These are phyloP conservation scores for Atta colombica DNA, from an alignment of 1,140 invertebrate species.

Conservation along the genomic window DNA sequence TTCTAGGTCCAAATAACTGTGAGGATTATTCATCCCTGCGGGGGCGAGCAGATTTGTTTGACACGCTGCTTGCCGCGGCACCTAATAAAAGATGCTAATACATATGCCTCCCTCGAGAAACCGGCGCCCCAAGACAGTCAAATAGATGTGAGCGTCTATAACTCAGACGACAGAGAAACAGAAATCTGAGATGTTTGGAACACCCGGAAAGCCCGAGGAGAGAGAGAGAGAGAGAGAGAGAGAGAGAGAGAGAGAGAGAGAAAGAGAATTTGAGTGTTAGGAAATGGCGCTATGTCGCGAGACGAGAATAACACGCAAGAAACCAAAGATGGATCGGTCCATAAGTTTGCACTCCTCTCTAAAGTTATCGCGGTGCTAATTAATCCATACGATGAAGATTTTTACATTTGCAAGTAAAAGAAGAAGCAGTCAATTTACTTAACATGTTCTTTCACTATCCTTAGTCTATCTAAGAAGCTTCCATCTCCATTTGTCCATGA, in stretches of 20 bases:
- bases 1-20: not conserved
- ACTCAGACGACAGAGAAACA: conserved; percentile 47
- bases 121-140: not conserved
- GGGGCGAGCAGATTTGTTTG: conserved; percentile 74
- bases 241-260: not conserved
- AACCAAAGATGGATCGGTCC: not conserved
- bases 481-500: conserved; percentile 36
- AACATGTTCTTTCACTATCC: not conserved
- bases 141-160: conserved; percentile 17
- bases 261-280: conserved; percentile 22
- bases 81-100: conserved; percentile 80
- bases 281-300: conserved; percentile 33
- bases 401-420: conserved; percentile 7
- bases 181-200: conserved; percentile 51
- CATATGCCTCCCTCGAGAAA: conserved; percentile 41
- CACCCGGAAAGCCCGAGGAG: conserved; percentile 27
- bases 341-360: conserved; percentile 22
- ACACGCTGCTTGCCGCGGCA: conserved; percentile 73
- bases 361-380: conserved; percentile 37
- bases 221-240: not conserved
- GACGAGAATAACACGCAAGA: conserved; percentile 40
- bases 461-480: not conserved
- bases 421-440: conserved; percentile 12
- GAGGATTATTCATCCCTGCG: not conserved
- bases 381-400: conserved; percentile 7